Conservation (phyloP, 2,888 invertebrate genomes). For the Melieria crassipennis region DNA sequence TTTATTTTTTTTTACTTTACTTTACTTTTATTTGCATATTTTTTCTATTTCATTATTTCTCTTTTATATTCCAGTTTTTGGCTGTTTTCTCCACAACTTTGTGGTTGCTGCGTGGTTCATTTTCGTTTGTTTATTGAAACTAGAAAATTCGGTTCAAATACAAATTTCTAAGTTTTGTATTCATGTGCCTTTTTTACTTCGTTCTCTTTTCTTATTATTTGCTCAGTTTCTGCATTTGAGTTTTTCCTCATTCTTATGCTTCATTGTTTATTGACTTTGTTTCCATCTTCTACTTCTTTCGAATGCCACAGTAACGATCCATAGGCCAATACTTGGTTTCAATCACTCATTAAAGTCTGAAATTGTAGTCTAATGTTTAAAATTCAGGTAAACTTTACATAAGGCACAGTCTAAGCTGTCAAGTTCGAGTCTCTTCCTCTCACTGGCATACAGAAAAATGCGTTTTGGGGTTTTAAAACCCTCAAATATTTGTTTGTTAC, state of each 20-base stretch:
- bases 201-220: neutral
- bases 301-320: too few relatives aligned
- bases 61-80: neutral
- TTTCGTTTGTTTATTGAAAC: neutral
- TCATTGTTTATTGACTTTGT: neutral
- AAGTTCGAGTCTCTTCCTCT: too few relatives aligned
- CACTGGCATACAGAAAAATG: too few relatives aligned
- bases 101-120: neutral
- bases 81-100: neutral
- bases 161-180: neutral
- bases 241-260: neutral
- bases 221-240: neutral
- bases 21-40: slow-evolving; percentile 25
- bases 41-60: neutral
- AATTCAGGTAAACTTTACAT: too few relatives aligned
- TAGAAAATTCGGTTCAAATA: neutral
- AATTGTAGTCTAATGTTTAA: too few relatives aligned
- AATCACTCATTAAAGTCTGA: too few relatives aligned
- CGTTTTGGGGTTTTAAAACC: too few relatives aligned
- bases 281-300: neutral
- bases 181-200: neutral
- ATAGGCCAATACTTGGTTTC: too few relatives aligned
- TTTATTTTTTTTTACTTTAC: too few relatives aligned
- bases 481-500: too few relatives aligned
- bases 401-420: too few relatives aligned